Evolutionary conservation across 64 coral and sea anemone species (phyloP), one percentile per base, ranked within the genome.

Genomic region (Montipora foliosa): DNA sequence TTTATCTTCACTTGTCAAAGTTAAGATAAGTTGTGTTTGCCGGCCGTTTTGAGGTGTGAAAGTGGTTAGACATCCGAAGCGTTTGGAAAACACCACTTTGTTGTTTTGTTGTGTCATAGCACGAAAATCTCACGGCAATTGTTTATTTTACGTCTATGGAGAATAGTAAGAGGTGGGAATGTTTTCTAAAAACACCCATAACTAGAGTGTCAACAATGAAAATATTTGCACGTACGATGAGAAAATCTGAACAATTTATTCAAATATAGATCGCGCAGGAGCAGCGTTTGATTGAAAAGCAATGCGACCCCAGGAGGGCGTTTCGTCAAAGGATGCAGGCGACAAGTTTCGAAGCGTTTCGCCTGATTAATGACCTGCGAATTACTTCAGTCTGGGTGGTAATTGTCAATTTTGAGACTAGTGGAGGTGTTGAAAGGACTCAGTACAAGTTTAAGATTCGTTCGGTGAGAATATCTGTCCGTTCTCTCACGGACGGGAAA

Each of bases 281-380:
- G 49, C 5, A n/a, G 6, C 13, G 12, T 19, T 68, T 47, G 81
- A 7, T 6, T 68, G 4, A 47, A 44, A 37, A 17, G 15, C 61
- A 12, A 12, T 64, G 53, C 10, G 7, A 8, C 82, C 82, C 46
- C 25, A 50, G 46, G 66, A 86, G 68, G 82, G 62, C 82, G 17
- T 50, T 22, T 20, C 62, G 24, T 59, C 25, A 70, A 71, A 8
- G 48, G 60, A 25, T 8, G 82, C 19, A 71, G 20, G 68, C 64
- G 82, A 78, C 62, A 46, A 11, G 66, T 86, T 86, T 86, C 82
- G 82, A 72, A 86, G 48, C 44, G 82, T 45, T 86, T 86, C 67
- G 82, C 44, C 64, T 86, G 82, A 86, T 86, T 86, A 86, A 86
- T 86, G 82, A 86, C 45, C 82, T 86, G 82, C 71, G 82, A 86